Percentiles rank a stretch among this genome's conserved stretches.
Evolutionary conservation across 2,113 vertebrate genomes (phyloP).

Genomic region (Charadrius vociferus): DNA sequence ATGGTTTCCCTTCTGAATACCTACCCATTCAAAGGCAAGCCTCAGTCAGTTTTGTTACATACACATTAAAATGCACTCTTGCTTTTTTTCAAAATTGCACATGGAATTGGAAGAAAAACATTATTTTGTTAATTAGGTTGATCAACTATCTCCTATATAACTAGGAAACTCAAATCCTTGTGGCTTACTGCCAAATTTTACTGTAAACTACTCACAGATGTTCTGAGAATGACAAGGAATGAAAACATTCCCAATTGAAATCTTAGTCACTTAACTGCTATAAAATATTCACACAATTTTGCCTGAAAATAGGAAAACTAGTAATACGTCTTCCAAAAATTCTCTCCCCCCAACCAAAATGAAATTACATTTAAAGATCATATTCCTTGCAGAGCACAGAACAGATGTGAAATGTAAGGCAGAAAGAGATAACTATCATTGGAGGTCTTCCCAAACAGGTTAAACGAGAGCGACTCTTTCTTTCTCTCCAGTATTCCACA

Average conservation of each 20-base stretch:
- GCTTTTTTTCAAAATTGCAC: background rate
- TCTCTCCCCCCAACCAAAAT: background rate
- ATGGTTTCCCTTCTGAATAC: background rate
- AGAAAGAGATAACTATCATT: background rate
- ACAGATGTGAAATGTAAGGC: background rate
- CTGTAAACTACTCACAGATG: background rate
- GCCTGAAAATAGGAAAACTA: background rate
- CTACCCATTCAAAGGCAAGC: background rate
- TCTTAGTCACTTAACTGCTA: background rate
- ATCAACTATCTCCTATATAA: background rate
- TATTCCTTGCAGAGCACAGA: background rate
- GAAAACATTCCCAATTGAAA: background rate
- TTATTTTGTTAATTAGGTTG: background rate
- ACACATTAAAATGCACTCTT: background rate
- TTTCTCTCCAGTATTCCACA: background rate
- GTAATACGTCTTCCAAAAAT: background rate
- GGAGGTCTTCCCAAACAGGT: background rate
- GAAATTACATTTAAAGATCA: background rate
- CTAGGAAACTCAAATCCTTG: background rate
- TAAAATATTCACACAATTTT: background rate
- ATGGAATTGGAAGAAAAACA: slow-evolving; percentile 1
- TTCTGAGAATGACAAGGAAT: background rate
- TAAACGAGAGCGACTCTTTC: background rate
- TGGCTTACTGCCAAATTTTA: background rate
- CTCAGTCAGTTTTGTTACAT: background rate